These are phyloP conservation scores for Epizoanthus fatuus DNA, from an alignment of 92 coral and sea anemone species.

Conservation along the genomic window DNA sequence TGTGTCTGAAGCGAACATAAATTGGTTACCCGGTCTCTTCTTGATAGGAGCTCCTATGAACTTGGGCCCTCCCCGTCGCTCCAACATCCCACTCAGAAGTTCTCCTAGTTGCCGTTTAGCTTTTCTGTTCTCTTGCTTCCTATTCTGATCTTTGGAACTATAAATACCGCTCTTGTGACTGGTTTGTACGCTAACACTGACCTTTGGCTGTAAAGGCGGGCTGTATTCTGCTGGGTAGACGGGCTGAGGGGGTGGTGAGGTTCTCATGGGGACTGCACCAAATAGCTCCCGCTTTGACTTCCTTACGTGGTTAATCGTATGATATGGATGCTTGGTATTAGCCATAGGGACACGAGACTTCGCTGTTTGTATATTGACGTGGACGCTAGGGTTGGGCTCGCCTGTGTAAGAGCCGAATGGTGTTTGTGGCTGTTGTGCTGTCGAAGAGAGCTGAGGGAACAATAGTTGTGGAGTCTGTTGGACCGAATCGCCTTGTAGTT, in stretches of 20 bases:
- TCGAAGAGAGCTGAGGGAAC: conserved; percentile 17
- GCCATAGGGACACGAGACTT: conserved; percentile 63
- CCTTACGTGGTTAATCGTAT: conserved; percentile 9
- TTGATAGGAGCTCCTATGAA: conserved; percentile 60
- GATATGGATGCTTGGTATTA: neutral
- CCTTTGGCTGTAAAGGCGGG: neutral
- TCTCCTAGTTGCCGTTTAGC: conserved; percentile 74
- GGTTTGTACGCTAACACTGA: conserved; percentile 1
- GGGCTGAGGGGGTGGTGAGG: conserved; percentile 11
- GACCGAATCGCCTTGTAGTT: conserved; percentile 10
- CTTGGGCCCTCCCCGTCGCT: conserved; percentile 81
- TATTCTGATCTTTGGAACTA: neutral
- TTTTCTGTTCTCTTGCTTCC: conserved; percentile 29
- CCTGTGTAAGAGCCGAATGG: conserved; percentile 32
- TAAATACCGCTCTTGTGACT: neutral
- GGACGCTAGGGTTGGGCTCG: conserved; percentile 59
- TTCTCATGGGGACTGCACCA: conserved; percentile 5
- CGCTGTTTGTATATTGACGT: conserved; percentile 73
- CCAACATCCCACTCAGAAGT: conserved; percentile 65
- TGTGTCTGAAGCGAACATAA: conserved; percentile 40
- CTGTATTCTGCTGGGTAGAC: conserved; percentile 22
- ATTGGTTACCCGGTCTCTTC: conserved; percentile 61
- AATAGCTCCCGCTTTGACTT: conserved; percentile 53
- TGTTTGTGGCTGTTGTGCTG: conserved; percentile 29
- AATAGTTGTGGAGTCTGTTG: conserved; percentile 41